These are phyloP conservation scores for Hyles euphorbiae DNA, from an alignment of 1,140 invertebrate genomes.

Conservation along the genomic window DNA sequence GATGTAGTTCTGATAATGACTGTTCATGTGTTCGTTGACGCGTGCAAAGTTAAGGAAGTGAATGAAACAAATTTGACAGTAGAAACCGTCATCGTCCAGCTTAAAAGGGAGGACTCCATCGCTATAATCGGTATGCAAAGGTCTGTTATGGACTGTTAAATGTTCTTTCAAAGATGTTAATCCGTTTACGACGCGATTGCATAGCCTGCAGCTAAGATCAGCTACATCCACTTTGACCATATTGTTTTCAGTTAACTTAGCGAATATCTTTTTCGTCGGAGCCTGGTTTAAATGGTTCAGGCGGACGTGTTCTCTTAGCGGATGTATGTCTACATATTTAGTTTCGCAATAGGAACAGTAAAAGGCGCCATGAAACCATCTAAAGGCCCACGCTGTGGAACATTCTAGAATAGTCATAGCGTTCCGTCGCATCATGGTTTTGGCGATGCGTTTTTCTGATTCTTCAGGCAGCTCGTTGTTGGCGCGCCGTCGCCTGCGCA, in stretches of 20 bases:
- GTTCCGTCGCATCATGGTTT: conserved; percentile 64
- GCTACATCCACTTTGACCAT: conserved; percentile 65
- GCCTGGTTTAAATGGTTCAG: conserved; percentile 36
- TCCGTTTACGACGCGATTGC: conserved; percentile 35
- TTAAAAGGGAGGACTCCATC: conserved; percentile 63
- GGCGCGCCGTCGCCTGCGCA: conserved; percentile 53
- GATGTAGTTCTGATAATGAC: conserved; percentile 76
- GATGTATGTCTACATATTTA: conserved; percentile 43
- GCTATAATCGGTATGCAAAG: conserved; percentile 37
- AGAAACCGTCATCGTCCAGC: conserved; percentile 38
- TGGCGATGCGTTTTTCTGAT: conserved; percentile 54
- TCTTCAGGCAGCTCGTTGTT: conserved; percentile 62
- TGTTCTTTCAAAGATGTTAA: conserved; percentile 53
- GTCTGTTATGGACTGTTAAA: conserved; percentile 38
- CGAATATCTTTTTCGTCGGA: conserved; percentile 52
- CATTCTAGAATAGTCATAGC: conserved; percentile 55
- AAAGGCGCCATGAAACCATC: conserved; percentile 57
- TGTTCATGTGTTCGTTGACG: conserved; percentile 66
- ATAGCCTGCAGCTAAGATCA: conserved; percentile 54
- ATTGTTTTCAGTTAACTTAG: conserved; percentile 68
- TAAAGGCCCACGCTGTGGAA: conserved; percentile 63
- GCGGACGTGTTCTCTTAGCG: conserved; percentile 43
- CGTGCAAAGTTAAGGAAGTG: conserved; percentile 46
- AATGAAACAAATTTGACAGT: conserved; percentile 48
- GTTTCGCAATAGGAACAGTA: conserved; percentile 61